Conservation (phyloP, 2,113 vertebrate genomes). For the Eolophus roseicapilla region DNA sequence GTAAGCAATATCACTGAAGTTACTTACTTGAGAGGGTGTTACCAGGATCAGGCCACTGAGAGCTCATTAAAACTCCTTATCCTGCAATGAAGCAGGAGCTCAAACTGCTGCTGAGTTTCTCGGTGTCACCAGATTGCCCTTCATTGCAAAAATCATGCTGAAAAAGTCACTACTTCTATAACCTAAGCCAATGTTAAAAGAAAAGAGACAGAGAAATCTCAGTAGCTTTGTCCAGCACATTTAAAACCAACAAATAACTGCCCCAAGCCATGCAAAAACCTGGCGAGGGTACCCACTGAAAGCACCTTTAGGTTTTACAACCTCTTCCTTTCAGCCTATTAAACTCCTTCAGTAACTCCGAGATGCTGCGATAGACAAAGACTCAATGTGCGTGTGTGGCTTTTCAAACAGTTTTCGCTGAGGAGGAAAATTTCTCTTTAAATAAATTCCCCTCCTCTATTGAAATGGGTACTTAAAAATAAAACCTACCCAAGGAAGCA, state of each 20-base stretch:
- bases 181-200: background rate
- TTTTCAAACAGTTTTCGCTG: constrained; percentile 61
- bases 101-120: background rate
- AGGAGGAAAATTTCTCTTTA: constrained; percentile 64
- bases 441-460: constrained; percentile 40
- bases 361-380: constrained; percentile 54
- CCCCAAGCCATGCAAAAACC: background rate
- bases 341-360: constrained; percentile 28
- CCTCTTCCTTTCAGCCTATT: background rate
- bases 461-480: background rate
- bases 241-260: constrained; percentile 46
- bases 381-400: constrained; percentile 54
- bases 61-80: constrained; percentile 1
- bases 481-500: background rate
- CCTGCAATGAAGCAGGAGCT: background rate
- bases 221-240: background rate
- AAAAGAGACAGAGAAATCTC: background rate
- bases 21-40: background rate
- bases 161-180: background rate
- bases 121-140: background rate
- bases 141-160: constrained; percentile 16
- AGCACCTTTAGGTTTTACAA: background rate
- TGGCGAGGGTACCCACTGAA: background rate
- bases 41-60: background rate
- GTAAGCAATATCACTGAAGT: background rate